A percentile compares a stretch with the other conserved stretches of the same genome.
Evolutionary conservation across 2,797 vertebrate species (phyloP).

Genomic region (Myioborus miniatus): DNA sequence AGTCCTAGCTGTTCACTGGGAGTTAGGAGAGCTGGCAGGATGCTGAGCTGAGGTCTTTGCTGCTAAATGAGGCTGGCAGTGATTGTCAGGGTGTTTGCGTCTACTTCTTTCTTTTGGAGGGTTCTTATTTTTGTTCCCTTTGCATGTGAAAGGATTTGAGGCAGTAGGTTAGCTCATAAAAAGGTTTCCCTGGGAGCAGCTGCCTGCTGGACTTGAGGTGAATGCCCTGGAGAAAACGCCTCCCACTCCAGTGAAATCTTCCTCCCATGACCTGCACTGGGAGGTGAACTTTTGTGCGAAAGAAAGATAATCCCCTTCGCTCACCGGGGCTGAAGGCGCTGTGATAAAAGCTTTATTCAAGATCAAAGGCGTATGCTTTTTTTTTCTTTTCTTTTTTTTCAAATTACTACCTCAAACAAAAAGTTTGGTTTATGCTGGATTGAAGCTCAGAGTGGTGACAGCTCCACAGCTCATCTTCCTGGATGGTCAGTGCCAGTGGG

Average conservation of each 20-base stretch:
- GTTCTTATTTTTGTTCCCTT: not conserved
- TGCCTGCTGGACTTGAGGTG: not conserved
- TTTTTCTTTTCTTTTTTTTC: not conserved
- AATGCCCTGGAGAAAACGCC: slow-evolving; percentile 5
- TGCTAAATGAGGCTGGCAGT: not conserved
- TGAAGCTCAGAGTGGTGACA: not conserved
- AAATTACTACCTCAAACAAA: not conserved
- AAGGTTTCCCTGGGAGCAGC: slow-evolving; percentile 17
- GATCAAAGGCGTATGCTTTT: slow-evolving; percentile 32
- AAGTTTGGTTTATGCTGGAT: not conserved
- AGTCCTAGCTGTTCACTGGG: not conserved
- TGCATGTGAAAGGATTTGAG: not conserved
- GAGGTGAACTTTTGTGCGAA: slow-evolving; percentile 57
- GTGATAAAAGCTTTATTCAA: slow-evolving; percentile 61
- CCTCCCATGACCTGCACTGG: slow-evolving; percentile 32
- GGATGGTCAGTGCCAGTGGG: not conserved
- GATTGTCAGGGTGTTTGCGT: not conserved
- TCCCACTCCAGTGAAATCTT: slow-evolving; percentile 35
- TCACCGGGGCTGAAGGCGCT: slow-evolving; percentile 43
- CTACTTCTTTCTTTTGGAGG: not conserved
- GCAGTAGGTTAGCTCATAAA: slow-evolving; percentile 30
- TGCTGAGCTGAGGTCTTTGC: not conserved
- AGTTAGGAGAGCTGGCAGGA: not conserved
- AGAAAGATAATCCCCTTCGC: slow-evolving; percentile 55
- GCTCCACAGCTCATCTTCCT: not conserved